Conservation (phyloP, 2,888 invertebrate genomes). For the Proisotoma minuta region DNA sequence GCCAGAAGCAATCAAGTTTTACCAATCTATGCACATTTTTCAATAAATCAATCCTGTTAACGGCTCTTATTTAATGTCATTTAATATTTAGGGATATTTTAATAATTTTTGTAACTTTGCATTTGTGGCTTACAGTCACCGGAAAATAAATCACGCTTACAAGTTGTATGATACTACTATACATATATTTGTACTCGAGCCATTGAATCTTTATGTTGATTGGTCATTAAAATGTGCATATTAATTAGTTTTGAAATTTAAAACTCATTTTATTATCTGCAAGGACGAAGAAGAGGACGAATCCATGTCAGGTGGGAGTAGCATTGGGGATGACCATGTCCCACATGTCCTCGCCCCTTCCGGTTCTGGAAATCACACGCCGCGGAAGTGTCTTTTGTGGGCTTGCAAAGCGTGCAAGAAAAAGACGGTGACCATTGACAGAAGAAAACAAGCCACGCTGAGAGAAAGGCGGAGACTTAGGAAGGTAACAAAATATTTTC, state of each 20-base stretch:
- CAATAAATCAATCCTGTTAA: conserved; percentile 5
- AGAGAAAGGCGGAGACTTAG: conserved; percentile 84
- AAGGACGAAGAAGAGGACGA: conserved; percentile 47
- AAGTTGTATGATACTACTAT: no score
- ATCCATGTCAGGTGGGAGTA: conserved; percentile 46
- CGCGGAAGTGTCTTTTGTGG: conserved; percentile 84
- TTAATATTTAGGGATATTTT: no score
- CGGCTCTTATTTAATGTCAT: conserved; percentile 1
- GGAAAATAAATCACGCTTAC: no score
- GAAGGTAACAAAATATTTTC: no score
- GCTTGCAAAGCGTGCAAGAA: conserved; percentile 96
- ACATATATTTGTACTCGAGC: no score
- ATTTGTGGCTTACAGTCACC: no score
- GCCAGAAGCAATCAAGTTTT: conserved; percentile 6
- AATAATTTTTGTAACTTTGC: no score
- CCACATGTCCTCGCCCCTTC: conserved; percentile 49
- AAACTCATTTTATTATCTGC: background rate
- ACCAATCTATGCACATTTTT: background rate
- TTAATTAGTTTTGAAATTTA: background rate
- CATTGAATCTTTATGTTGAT: no score
- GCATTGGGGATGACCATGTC: conserved; percentile 51
- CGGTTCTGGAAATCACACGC: conserved; percentile 50
- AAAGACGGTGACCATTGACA: conserved; percentile 90
- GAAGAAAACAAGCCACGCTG: conserved; percentile 94
- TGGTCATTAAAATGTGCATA: no score